These are phyloP conservation scores for Acrocephalus kingi DNA, from an alignment of 2,113 vertebrate genomes.

Conservation along the genomic window DNA sequence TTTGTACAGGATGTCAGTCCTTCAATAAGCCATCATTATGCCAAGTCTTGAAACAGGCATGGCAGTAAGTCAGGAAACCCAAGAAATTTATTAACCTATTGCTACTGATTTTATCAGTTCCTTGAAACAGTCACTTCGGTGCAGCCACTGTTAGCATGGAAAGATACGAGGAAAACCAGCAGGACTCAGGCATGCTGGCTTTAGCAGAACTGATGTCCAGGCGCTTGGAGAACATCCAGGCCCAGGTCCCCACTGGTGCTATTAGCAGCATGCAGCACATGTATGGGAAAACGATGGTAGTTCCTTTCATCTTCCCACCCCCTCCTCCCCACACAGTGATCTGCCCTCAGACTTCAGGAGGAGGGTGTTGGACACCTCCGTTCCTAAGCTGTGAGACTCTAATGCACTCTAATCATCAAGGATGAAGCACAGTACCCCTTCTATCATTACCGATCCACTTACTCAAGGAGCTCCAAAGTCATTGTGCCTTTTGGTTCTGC, in stretches of 20 bases:
- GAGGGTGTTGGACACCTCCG: fast-evolving
- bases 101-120: not conserved
- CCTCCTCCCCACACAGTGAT: not conserved
- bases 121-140: not conserved
- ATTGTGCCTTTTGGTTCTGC: conserved; percentile 95
- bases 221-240: not conserved
- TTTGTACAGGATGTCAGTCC: not conserved
- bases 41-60: not conserved
- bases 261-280: not conserved
- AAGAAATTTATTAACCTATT: not conserved
- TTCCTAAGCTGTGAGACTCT: not conserved
- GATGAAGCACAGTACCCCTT: not conserved
- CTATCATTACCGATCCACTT: conserved; percentile 59
- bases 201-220: not conserved
- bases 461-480: conserved; percentile 96
- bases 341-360: not conserved
- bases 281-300: not conserved
- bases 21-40: not conserved
- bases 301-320: not conserved
- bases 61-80: not conserved
- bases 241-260: not conserved
- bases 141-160: not conserved
- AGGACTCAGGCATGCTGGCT: not conserved
- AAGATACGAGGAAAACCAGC: not conserved
- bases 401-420: not conserved